These are phyloP conservation scores for Plagodis dolabraria DNA, from an alignment of 2,888 invertebrate species.

Conservation along the genomic window DNA sequence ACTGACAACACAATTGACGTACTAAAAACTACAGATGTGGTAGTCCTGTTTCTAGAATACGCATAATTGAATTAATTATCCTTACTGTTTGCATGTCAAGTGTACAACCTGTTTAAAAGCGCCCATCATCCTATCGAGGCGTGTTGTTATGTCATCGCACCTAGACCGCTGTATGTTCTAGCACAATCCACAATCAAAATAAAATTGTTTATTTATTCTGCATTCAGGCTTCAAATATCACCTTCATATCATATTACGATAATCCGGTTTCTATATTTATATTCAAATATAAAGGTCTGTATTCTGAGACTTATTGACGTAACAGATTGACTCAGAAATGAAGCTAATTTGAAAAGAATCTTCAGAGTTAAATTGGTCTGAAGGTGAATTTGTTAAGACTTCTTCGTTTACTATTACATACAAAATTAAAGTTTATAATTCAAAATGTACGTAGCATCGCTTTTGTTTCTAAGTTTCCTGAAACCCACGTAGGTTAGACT, in stretches of 20 bases:
- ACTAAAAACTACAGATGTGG: too few relatives aligned
- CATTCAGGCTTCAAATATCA: constrained; percentile 7
- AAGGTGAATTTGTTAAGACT: too few relatives aligned
- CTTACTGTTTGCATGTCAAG: constrained; percentile 11
- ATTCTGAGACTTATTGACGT: not conserved
- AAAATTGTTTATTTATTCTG: constrained; percentile 20
- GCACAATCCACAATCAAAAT: constrained; percentile 29
- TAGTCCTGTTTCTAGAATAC: not conserved
- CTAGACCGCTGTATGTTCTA: constrained; percentile 30
- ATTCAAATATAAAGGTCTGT: constrained; percentile 31
- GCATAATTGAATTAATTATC: not conserved
- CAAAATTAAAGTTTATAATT: too few relatives aligned
- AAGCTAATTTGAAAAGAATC: too few relatives aligned
- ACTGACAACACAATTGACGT: too few relatives aligned
- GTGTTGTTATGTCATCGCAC: constrained; percentile 54
- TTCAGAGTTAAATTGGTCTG: too few relatives aligned
- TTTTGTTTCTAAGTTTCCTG: constrained; percentile 13
- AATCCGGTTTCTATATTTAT: constrained; percentile 3
- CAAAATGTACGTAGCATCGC: too few relatives aligned
- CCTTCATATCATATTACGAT: constrained; percentile 5
- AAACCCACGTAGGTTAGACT: constrained; percentile 10
- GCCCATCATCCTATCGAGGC: constrained; percentile 42
- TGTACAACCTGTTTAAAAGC: constrained; percentile 49
- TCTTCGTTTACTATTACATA: too few relatives aligned
- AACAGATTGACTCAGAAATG: not conserved